A percentile compares a stretch with the other conserved stretches of the same genome.
Evolutionary conservation across 1,140 invertebrate genomes (phyloP).

Genomic region (Caenorhabditis tropicalis): DNA sequence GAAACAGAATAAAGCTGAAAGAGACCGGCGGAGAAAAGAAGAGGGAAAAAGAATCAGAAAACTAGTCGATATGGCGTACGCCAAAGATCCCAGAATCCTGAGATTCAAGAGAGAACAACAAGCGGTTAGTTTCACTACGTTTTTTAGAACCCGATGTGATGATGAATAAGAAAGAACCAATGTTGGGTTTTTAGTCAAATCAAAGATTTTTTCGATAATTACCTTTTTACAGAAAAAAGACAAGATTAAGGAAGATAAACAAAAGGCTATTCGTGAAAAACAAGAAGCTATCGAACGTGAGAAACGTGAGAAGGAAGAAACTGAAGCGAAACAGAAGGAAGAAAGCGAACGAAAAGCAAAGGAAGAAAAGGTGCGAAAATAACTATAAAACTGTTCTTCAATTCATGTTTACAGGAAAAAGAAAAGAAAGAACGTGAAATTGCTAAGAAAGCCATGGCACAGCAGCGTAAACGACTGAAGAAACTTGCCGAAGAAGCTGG

Average conservation of each 20-base stretch:
- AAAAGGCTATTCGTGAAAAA: conserved; percentile 73
- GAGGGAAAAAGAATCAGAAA: conserved; percentile 88
- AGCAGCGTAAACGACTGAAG: conserved; percentile 46
- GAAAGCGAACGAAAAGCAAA: conserved; percentile 27
- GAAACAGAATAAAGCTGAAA: conserved; percentile 88
- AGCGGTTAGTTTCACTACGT: background rate
- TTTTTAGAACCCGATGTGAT: too few relatives aligned
- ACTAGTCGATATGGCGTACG: conserved; percentile 91
- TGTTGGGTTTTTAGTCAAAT: too few relatives aligned
- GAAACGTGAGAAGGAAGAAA: conserved; percentile 80
- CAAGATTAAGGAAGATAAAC: conserved; percentile 82
- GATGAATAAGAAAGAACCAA: too few relatives aligned
- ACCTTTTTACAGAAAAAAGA: conserved; percentile 44
- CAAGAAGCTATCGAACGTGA: conserved; percentile 77
- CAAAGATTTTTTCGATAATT: too few relatives aligned
- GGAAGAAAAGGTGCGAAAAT: background rate
- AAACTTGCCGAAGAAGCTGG: conserved; percentile 48
- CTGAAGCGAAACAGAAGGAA: conserved; percentile 60
- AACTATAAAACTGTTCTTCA: background rate
- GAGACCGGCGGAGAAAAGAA: conserved; percentile 92
- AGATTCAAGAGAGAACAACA: conserved; percentile 89
- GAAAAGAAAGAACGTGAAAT: conserved; percentile 48
- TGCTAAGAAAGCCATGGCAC: conserved; percentile 48
- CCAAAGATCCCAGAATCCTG: conserved; percentile 87
- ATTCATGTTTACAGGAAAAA: conserved; percentile 22